Percentiles rank a stretch among this genome's conserved stretches.
phyloP scores from a whole-genome alignment of 2,888 invertebrate species.

The Xylota segnis region DNA sequence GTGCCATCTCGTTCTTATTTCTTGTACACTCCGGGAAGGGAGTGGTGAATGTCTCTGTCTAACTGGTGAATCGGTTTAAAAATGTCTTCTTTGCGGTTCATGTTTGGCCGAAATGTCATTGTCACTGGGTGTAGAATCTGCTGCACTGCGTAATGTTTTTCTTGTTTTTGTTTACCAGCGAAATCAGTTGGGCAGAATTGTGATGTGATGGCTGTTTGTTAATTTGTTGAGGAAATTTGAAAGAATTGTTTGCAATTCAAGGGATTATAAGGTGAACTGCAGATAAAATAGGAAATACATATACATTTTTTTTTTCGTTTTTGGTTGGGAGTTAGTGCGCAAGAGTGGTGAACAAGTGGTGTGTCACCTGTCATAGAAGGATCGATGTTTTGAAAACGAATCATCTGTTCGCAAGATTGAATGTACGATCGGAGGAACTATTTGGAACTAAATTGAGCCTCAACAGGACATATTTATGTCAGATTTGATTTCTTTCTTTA shows the following conservation, averaged over 20 bases:
- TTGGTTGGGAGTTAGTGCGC: too few species aligned
- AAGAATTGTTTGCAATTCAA: not conserved
- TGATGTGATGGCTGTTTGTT: not conserved
- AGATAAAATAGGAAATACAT: not conserved
- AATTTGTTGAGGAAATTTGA: not conserved
- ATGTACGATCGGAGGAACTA: too few species aligned
- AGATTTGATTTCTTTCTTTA: too few species aligned
- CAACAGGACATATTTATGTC: too few species aligned
- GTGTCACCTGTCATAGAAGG: too few species aligned
- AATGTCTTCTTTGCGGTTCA: slow-evolving; percentile 31
- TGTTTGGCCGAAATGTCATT: slow-evolving; percentile 13
- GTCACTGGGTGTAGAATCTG: not conserved
- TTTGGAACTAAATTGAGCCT: too few species aligned
- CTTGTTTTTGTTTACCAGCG: slow-evolving; percentile 41
- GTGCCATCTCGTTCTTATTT: slow-evolving; percentile 36
- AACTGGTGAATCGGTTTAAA: slow-evolving; percentile 43
- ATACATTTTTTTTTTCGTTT: not conserved
- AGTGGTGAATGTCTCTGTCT: slow-evolving; percentile 21
- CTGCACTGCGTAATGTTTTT: slow-evolving; percentile 3
- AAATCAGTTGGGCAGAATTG: not conserved
- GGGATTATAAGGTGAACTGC: not conserved
- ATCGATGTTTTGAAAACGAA: too few species aligned
- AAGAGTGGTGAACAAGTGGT: too few species aligned
- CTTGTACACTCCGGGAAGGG: not conserved
- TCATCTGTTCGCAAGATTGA: too few species aligned